These are phyloP conservation scores for Tineola bisselliella DNA, from an alignment of 2,888 invertebrate genomes.

Conservation along the genomic window DNA sequence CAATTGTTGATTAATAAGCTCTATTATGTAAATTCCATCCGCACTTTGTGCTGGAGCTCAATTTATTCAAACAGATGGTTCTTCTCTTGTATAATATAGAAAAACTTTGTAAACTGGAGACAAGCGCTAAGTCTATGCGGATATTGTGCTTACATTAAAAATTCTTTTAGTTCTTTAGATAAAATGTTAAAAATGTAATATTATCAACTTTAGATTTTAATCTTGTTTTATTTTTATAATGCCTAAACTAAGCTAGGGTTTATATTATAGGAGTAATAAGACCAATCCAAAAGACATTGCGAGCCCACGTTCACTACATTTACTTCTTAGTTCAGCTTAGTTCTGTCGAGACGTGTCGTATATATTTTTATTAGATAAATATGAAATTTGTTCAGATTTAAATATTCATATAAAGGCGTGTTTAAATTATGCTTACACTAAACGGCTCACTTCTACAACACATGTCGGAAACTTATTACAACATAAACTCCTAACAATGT, in stretches of 20 bases:
- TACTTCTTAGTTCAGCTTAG: no score
- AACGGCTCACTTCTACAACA: neutral
- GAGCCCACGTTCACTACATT: no score
- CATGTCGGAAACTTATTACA: conserved; percentile 1
- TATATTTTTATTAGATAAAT: no score
- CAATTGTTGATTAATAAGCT: neutral
- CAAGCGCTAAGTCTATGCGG: neutral
- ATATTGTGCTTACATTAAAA: neutral
- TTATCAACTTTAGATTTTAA: no score
- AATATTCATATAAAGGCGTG: neutral
- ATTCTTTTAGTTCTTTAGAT: no score
- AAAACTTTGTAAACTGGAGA: neutral
- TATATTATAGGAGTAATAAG: no score
- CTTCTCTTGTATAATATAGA: neutral
- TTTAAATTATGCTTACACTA: neutral
- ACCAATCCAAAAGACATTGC: no score
- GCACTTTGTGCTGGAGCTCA: neutral
- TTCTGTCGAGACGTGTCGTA: no score
- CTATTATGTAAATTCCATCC: conserved; percentile 1
- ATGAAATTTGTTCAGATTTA: neutral
- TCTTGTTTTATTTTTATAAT: no score
- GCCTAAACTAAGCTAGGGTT: no score
- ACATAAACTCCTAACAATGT: neutral
- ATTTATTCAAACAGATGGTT: conserved; percentile 8
- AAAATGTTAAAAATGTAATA: no score